These are phyloP conservation scores for Ennomos quercinarius DNA, from an alignment of 2,888 invertebrate species.

Conservation along the genomic window DNA sequence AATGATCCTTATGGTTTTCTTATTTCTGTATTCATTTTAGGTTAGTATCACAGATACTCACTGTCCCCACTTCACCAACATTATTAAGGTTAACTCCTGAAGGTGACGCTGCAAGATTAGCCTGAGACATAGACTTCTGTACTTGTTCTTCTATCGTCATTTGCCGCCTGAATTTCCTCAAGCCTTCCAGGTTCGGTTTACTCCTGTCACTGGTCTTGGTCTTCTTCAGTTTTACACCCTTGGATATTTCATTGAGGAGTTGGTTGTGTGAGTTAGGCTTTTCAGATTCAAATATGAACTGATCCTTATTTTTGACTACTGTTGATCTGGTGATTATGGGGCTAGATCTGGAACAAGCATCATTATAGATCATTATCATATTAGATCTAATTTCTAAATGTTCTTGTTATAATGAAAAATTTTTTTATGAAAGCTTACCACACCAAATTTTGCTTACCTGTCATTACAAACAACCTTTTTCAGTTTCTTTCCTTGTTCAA, in stretches of 20 bases:
- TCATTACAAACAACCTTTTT: slow-evolving; percentile 95
- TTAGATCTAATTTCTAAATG: too few relatives aligned
- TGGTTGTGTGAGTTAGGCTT: slow-evolving; percentile 92
- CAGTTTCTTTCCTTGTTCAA: slow-evolving; percentile 92
- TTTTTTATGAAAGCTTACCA: too few relatives aligned
- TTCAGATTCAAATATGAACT: slow-evolving; percentile 96
- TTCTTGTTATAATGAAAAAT: too few relatives aligned
- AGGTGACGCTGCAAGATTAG: slow-evolving; percentile 84
- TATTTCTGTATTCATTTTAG: too few relatives aligned
- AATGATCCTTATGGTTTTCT: too few relatives aligned
- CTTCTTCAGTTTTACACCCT: slow-evolving; percentile 90
- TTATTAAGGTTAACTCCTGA: slow-evolving; percentile 58
- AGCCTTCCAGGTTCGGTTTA: slow-evolving; percentile 92
- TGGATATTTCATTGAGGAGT: slow-evolving; percentile 92
- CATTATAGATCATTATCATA: too few relatives aligned
- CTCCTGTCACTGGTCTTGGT: slow-evolving; percentile 94
- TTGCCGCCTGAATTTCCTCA: slow-evolving; percentile 94
- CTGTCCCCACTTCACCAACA: slow-evolving; percentile 15
- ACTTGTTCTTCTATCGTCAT: slow-evolving; percentile 96
- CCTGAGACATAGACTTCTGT: slow-evolving; percentile 91
- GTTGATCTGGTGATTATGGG: slow-evolving; percentile 85
- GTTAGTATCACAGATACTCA: slow-evolving; percentile 9
- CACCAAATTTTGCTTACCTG: slow-evolving; percentile 44
- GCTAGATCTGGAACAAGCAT: slow-evolving; percentile 77
- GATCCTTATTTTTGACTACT: slow-evolving; percentile 89